Conservation (phyloP, 2,113 vertebrate species). For the Gymnobelideus leadbeateri region DNA sequence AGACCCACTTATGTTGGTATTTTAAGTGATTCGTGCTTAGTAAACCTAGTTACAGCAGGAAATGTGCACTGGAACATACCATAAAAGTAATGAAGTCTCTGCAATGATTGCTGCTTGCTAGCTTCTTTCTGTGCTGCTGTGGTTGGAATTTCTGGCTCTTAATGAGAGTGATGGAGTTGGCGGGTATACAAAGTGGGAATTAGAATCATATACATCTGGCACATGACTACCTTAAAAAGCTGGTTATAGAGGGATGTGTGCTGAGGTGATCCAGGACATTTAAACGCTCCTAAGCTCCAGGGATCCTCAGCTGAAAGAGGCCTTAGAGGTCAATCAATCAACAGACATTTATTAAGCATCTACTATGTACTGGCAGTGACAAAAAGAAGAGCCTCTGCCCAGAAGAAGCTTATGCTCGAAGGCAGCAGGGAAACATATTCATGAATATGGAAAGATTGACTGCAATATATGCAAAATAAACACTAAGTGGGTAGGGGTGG, state of each 20-base stretch:
- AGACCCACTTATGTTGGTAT: not conserved
- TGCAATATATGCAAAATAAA: not conserved
- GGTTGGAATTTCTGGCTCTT: not conserved
- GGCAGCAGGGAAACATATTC: not conserved
- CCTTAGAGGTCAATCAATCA: constrained; percentile 15
- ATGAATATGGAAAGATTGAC: not conserved
- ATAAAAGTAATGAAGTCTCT: not conserved
- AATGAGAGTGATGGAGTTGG: not conserved
- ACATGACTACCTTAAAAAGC: not conserved
- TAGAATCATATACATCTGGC: not conserved
- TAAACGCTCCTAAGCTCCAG: not conserved
- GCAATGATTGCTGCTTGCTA: not conserved
- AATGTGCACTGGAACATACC: not conserved
- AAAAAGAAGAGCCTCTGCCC: not conserved
- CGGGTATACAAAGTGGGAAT: not conserved
- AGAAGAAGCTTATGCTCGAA: not conserved
- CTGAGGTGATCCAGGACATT: not conserved
- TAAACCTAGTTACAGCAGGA: too few relatives aligned
- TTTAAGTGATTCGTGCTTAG: not conserved
- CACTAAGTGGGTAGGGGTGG: not conserved
- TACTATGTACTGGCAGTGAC: not conserved
- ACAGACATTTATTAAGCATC: constrained; percentile 51
- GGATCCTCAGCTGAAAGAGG: not conserved
- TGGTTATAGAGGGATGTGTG: not conserved
- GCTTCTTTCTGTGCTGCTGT: not conserved